These are phyloP conservation scores for Cichlasoma orientale DNA, from an alignment of 2,797 vertebrate genomes.

Conservation along the genomic window DNA sequence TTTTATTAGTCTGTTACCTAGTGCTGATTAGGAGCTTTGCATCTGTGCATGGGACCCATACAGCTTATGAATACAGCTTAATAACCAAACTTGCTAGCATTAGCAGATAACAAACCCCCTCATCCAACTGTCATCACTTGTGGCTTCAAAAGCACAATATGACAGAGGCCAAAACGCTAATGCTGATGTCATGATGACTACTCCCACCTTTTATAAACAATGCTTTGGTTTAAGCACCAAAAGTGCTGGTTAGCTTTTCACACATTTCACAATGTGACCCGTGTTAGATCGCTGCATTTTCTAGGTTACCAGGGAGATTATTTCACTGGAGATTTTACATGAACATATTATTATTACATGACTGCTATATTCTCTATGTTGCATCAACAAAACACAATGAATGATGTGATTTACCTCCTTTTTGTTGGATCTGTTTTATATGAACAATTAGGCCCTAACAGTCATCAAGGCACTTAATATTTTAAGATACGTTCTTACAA, in stretches of 20 bases:
- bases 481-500: neutral
- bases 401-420: neutral
- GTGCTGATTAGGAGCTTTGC: neutral
- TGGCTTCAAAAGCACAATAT: neutral
- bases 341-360: neutral
- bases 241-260: too few species aligned
- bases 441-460: neutral
- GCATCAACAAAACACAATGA: neutral
- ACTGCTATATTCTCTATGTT: neutral
- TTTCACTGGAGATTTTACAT: too few species aligned
- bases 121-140: neutral
- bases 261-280: too few species aligned
- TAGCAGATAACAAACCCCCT: neutral
- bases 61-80: neutral
- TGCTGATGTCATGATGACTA: too few species aligned
- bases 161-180: neutral
- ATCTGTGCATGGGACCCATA: neutral
- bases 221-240: too few species aligned
- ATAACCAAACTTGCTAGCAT: neutral
- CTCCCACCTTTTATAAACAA: too few species aligned
- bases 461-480: fast-evolving
- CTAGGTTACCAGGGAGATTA: too few species aligned
- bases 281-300: too few species aligned
- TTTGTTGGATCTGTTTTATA: neutral
- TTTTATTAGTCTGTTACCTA: too few species aligned